Conservation (phyloP, 2,888 invertebrate genomes). For the Blomia tropicalis region DNA sequence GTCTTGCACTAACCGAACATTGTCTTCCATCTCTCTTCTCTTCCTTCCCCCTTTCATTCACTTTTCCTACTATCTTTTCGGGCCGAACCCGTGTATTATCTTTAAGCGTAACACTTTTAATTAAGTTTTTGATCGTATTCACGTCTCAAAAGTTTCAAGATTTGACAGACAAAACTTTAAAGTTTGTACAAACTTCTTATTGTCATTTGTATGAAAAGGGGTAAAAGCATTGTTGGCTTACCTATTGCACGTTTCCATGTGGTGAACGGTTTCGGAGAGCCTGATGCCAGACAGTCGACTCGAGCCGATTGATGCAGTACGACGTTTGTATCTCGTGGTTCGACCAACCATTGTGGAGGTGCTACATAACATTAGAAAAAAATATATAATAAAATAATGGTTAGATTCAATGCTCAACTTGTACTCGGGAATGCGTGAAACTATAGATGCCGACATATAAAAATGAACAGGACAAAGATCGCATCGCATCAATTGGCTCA, state of each 20-base stretch:
- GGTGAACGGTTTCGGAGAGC: conserved; percentile 26
- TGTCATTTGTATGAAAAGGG: neutral
- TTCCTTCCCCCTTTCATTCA: no score
- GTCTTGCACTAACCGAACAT: no score
- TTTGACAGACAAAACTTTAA: neutral
- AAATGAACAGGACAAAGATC: neutral
- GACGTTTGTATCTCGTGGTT: conserved; percentile 26
- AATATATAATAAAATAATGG: neutral
- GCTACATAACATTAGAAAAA: conserved; percentile 23
- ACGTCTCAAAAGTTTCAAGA: neutral
- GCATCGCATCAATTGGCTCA: neutral
- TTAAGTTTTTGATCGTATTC: neutral
- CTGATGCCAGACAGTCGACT: conserved; percentile 27
- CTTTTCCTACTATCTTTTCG: no score
- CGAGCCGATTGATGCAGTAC: conserved; percentile 22
- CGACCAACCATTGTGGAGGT: conserved; percentile 28
- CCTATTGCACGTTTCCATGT: conserved; percentile 30
- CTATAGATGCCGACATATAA: neutral
- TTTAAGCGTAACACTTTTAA: neutral
- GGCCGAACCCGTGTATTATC: neutral
- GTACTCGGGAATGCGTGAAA: neutral
- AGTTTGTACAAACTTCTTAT: neutral
- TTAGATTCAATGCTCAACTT: neutral
- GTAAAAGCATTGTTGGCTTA: conserved; percentile 19
- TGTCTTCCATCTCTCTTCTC: no score